phyloP scores from a whole-genome alignment of 2,113 vertebrate species.

The Osmerus mordax region DNA sequence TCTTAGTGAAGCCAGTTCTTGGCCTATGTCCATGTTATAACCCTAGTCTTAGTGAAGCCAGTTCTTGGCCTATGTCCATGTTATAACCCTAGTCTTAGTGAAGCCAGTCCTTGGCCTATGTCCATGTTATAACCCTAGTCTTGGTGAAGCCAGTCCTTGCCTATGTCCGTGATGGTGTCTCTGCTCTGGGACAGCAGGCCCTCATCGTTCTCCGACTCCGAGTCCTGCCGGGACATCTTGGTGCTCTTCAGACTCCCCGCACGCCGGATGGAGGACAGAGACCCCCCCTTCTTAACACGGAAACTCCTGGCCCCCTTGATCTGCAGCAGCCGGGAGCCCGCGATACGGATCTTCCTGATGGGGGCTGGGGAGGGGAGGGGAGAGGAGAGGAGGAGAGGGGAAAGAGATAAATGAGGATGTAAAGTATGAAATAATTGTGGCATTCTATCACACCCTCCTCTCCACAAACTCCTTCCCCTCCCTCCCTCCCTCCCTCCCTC shows the following conservation, averaged over 20 bases:
- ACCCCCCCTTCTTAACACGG: slow-evolving; percentile 96
- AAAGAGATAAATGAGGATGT: not conserved
- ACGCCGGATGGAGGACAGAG: slow-evolving; percentile 93
- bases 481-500: too few species aligned
- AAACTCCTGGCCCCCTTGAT: slow-evolving; percentile 99
- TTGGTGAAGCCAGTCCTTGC: slow-evolving; percentile 51
- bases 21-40: slow-evolving; percentile 81
- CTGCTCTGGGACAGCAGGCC: slow-evolving; percentile 96
- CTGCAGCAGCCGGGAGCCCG: slow-evolving; percentile 95
- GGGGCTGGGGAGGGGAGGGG: slow-evolving; percentile 71
- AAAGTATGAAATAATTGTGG: not conserved
- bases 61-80: slow-evolving; percentile 81
- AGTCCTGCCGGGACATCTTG: slow-evolving; percentile 97
- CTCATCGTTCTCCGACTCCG: slow-evolving; percentile 97
- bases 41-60: too few species aligned
- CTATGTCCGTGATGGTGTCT: slow-evolving; percentile 98
- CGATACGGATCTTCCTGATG: slow-evolving; percentile 93
- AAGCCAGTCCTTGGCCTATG: slow-evolving; percentile 74
- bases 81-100: not conserved
- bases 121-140: slow-evolving; percentile 52
- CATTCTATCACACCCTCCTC: too few species aligned
- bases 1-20: not conserved
- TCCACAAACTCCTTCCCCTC: too few species aligned
- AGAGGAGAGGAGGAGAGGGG: not conserved
- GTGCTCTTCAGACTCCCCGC: slow-evolving; percentile 99